Evolutionary conservation across 2,113 vertebrate species (phyloP).

Genomic region (Caloenas nicobarica): DNA sequence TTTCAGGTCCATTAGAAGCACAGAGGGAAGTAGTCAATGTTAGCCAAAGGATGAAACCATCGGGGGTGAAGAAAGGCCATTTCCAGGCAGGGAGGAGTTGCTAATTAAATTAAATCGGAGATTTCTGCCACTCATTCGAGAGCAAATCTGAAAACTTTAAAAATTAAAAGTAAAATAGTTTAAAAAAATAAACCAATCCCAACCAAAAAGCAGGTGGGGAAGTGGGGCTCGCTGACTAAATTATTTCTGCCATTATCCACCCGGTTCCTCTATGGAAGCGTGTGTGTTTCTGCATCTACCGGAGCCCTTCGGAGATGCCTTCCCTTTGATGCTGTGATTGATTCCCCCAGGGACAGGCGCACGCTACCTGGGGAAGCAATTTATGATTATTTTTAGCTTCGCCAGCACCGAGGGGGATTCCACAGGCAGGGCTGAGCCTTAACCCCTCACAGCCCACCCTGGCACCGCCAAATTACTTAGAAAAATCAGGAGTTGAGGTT

Average conservation of each 20-base stretch:
- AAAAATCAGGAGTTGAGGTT: neutral
- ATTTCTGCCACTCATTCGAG: neutral
- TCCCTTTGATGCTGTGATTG: constrained; percentile 72
- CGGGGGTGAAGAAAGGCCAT: constrained; percentile 30
- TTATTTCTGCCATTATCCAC: neutral
- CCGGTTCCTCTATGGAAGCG: neutral
- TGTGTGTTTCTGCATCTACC: neutral
- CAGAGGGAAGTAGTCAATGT: constrained; percentile 48
- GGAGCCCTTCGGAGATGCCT: constrained; percentile 62
- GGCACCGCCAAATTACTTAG: neutral
- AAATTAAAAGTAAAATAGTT: neutral
- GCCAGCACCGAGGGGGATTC: neutral
- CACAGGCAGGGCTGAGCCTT: neutral
- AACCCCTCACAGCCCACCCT: neutral
- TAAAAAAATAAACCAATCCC: neutral
- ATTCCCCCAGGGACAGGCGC: constrained; percentile 55
- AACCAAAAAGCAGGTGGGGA: neutral
- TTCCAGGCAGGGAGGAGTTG: constrained; percentile 46
- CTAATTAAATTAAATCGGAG: constrained; percentile 58
- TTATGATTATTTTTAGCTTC: constrained; percentile 65
- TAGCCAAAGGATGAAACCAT: constrained; percentile 30
- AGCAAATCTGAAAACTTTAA: neutral
- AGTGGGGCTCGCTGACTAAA: neutral
- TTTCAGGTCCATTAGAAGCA: constrained; percentile 54
- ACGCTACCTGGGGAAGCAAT: constrained; percentile 67